These are phyloP conservation scores for Sebastes kiyomatsui DNA, from an alignment of 2,797 vertebrate genomes.

Conservation along the genomic window DNA sequence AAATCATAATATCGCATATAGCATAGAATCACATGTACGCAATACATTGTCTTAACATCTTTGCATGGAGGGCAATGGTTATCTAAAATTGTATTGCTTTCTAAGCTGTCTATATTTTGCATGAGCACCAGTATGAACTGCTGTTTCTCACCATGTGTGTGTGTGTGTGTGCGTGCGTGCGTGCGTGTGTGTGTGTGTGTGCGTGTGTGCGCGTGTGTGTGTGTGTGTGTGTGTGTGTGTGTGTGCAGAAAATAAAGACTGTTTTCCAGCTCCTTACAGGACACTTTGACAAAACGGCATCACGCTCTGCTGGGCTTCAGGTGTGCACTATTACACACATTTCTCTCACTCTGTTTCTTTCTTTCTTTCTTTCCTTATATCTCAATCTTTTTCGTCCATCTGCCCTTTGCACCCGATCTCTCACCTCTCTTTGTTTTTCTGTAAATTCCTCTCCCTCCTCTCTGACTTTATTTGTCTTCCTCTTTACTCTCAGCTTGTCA, in stretches of 20 bases:
- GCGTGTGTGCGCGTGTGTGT: not conserved
- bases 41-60: too few species aligned
- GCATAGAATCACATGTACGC: too few species aligned
- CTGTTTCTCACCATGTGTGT: not conserved
- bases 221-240: not conserved
- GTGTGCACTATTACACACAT: constrained; percentile 6
- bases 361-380: not conserved
- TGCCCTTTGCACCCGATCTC: not conserved
- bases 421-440: not conserved
- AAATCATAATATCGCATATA: too few species aligned
- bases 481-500: constrained; percentile 30
- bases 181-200: not conserved
- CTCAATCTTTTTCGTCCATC: not conserved
- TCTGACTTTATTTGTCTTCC: constrained; percentile 19
- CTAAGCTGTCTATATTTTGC: not conserved
- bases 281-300: constrained; percentile 16
- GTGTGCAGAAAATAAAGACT: not conserved
- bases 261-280: not conserved
- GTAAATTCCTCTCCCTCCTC: constrained; percentile 16
- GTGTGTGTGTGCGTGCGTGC: not conserved
- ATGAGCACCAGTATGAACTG: not conserved
- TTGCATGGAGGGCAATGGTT: not conserved
- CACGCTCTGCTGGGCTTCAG: not conserved
- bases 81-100: not conserved
- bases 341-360: not conserved